Conservation (phyloP, 2,888 invertebrate species). For the Camponotus fellah region DNA sequence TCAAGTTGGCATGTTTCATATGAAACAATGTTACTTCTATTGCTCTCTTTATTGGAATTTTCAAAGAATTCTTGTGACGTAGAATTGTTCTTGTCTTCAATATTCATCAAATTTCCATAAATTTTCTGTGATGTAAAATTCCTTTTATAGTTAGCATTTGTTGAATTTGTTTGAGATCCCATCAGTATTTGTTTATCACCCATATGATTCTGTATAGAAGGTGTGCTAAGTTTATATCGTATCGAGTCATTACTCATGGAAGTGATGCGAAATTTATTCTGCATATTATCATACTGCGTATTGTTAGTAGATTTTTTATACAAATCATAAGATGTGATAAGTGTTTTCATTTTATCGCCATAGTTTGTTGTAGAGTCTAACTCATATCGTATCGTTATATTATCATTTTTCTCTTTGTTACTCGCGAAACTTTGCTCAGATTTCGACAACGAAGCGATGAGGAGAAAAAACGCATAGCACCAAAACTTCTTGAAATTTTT, state of each 20-base stretch:
- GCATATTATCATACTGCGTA: background rate
- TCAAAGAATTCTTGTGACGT: too few relatives aligned
- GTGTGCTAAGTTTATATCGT: too few relatives aligned
- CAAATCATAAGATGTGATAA: background rate
- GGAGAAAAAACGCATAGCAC: background rate
- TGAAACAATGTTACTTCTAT: too few relatives aligned
- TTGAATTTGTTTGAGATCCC: too few relatives aligned
- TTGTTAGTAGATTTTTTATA: background rate
- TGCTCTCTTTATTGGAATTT: too few relatives aligned
- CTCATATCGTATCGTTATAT: background rate
- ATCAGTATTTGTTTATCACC: too few relatives aligned
- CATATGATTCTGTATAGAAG: too few relatives aligned
- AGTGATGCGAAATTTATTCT: background rate
- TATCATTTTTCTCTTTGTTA: background rate
- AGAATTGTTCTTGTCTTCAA: too few relatives aligned
- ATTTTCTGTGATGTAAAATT: too few relatives aligned
- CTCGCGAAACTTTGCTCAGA: background rate
- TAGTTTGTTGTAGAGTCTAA: background rate
- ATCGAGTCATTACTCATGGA: background rate
- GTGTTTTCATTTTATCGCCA: background rate
- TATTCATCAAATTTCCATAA: too few relatives aligned
- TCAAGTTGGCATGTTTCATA: too few relatives aligned
- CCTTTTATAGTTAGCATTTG: too few relatives aligned
- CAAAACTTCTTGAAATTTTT: background rate
- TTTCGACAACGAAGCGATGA: background rate